Base-by-base conservation (phyloP, 2,797 vertebrate genomes). In the Notamacropus eugenii region DNA sequence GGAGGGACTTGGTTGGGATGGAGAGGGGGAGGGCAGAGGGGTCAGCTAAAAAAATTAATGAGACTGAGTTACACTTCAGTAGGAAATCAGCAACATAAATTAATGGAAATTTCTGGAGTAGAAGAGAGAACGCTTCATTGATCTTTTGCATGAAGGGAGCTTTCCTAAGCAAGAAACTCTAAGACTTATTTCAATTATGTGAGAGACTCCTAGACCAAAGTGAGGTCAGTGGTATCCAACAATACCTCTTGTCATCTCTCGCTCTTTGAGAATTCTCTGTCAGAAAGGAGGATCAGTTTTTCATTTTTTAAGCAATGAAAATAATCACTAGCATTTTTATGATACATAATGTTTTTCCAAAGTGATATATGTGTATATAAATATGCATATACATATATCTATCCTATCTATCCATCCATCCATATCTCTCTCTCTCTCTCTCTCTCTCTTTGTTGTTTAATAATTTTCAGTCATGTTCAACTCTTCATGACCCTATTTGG, bases 11-110 rank as follows among this genome's bases (percentile, higher is more conserved):
- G 92, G 90, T 2, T 46, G 52, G 28, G 93, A 90, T 94, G 55
- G n/a, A 54, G 95, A 34, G 96, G 74, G 40, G 74, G 10, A 87
- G 40, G 40, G 40, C 40, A 50, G 40, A 82, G 74, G 40, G 50
- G 74, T 87, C 40, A 87, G 27, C 74, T 87, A 87, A 87, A 97
- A 96, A 96, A 98, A 97, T 97, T 98, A 98, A 98, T 98, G 97
- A 98, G 93, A 97, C 96, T 96, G 97, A 98, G 97, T 97, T 98
- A 98, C 97, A 98, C 95, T 97, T 98, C 96, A 98, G 92, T 97
- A 94, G 92, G 92, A 97, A 98, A 97, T 97, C 95, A 97, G 96
- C 91, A 96, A 96, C 96, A 95, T 97, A 98, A 97, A 97, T 98
- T 98, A 98, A 98, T 98, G 97, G 97, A 97, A 97, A 98, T 97